Percentiles rank a stretch among this genome's conserved stretches.
Evolutionary conservation across 2,113 vertebrate genomes (phyloP).

Genomic region (Heliornis fulica): DNA sequence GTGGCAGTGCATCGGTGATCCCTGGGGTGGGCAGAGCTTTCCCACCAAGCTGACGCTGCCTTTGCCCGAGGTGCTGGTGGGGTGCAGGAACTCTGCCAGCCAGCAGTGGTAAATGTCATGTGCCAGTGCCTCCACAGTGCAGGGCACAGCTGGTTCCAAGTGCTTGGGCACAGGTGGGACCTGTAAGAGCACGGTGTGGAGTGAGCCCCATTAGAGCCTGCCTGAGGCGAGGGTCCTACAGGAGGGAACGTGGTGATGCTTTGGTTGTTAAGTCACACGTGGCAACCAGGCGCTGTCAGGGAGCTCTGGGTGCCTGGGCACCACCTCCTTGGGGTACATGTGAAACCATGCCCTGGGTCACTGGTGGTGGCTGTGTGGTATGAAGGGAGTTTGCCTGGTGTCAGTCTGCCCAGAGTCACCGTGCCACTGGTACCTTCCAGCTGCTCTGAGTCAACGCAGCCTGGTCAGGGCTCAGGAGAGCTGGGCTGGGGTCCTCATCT

Average conservation of each 20-base stretch:
- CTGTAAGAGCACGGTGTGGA: neutral
- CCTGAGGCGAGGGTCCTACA: neutral
- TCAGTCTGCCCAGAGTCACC: neutral
- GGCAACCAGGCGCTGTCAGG: neutral
- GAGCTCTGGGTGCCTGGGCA: neutral
- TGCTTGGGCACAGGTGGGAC: neutral
- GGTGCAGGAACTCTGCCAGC: neutral
- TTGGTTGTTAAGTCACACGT: neutral
- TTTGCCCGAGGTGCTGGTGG: neutral
- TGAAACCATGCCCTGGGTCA: neutral
- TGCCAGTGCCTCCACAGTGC: neutral
- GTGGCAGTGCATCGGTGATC: rapidly evolving
- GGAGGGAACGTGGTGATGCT: neutral
- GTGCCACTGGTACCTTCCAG: rapidly evolving
- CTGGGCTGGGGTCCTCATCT: neutral
- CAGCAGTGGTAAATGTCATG: no score
- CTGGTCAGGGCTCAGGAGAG: neutral
- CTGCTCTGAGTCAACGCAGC: neutral
- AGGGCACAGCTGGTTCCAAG: rapidly evolving
- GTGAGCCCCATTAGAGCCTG: neutral
- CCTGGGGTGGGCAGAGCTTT: no score
- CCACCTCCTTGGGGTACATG: neutral
- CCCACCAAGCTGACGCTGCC: neutral
- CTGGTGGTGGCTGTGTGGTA: neutral
- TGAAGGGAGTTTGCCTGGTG: neutral